These are phyloP conservation scores for Luidia sarsii DNA, from an alignment of 53 echinoderm and acorn worm species.

Conservation along the genomic window DNA sequence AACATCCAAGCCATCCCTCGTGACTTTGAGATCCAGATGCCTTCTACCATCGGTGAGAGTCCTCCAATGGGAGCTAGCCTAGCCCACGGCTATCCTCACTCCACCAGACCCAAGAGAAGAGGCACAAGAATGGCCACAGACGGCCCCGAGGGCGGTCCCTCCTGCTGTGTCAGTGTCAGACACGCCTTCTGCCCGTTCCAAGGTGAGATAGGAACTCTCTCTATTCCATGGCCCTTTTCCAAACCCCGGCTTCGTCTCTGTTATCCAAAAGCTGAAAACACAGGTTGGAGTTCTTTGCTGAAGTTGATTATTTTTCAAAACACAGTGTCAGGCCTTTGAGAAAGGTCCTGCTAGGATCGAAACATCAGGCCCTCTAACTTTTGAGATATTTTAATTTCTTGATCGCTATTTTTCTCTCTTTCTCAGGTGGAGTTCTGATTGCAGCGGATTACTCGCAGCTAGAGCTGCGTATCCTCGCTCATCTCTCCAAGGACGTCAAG, in stretches of 20 bases:
- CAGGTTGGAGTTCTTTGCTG: too few species aligned
- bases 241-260: too few species aligned
- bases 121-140: slow-evolving; percentile 32
- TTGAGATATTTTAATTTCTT: not conserved
- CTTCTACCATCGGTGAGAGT: slow-evolving; percentile 91
- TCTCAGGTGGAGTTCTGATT: slow-evolving; percentile 81
- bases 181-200: slow-evolving; percentile 90
- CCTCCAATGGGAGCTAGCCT: slow-evolving; percentile 64
- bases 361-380: too few species aligned
- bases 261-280: too few species aligned
- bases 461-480: slow-evolving; percentile 92
- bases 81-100: not conserved
- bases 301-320: too few species aligned
- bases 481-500: slow-evolving; percentile 74
- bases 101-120: slow-evolving; percentile 35
- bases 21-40: slow-evolving; percentile 95
- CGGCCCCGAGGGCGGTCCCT: slow-evolving; percentile 45
- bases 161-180: slow-evolving; percentile 82
- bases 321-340: too few species aligned
- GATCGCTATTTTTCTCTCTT: not conserved
- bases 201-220: too few species aligned
- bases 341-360: too few species aligned
- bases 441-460: slow-evolving; percentile 98
- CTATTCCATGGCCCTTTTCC: too few species aligned
- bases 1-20: slow-evolving; percentile 95